These are phyloP conservation scores for Neoitamus cyanurus DNA, from an alignment of 2,888 invertebrate genomes.

Conservation along the genomic window DNA sequence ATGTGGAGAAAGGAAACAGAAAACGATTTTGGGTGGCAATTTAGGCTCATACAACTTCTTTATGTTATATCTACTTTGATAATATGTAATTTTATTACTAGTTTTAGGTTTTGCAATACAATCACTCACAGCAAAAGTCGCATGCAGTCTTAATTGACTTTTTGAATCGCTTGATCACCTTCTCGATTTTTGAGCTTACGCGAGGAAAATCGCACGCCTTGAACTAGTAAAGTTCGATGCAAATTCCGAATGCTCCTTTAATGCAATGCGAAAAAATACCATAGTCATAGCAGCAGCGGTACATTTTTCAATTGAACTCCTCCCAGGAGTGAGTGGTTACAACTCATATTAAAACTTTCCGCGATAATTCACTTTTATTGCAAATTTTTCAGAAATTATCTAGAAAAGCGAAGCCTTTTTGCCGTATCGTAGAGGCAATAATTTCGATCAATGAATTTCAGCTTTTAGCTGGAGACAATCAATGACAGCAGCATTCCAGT, in stretches of 20 bases:
- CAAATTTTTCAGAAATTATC: constrained; percentile 39
- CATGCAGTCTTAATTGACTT: too few species aligned
- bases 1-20: too few species aligned
- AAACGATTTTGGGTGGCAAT: too few species aligned
- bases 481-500: constrained; percentile 17
- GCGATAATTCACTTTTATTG: constrained; percentile 28
- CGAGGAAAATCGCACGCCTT: too few species aligned
- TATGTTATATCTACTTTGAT: too few species aligned
- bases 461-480: constrained; percentile 33
- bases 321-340: constrained; percentile 5
- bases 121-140: too few species aligned
- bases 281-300: neutral
- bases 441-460: constrained; percentile 36
- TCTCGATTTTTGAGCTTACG: too few species aligned
- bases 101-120: too few species aligned
- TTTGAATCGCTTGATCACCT: too few species aligned
- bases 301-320: neutral
- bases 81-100: too few species aligned
- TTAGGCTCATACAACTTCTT: too few species aligned
- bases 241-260: neutral
- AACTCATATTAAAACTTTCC: constrained; percentile 13
- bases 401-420: constrained; percentile 1
- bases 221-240: neutral
- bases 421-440: neutral
- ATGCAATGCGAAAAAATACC: neutral